Base-by-base conservation (phyloP, 1,140 invertebrate species). In the Akabosia matsudoensis region DNA sequence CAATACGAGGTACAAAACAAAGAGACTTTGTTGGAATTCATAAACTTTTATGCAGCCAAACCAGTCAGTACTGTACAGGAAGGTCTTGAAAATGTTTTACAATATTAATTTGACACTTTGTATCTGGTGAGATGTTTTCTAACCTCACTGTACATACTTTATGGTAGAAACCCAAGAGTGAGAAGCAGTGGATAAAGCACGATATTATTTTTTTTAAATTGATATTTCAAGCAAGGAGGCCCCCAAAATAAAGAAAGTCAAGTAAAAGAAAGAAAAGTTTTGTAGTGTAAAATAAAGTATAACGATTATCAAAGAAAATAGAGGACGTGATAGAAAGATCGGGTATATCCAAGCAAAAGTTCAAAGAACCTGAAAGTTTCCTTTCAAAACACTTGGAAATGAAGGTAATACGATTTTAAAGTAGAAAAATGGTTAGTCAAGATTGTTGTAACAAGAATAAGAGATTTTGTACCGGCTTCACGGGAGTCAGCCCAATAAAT, bases 111-210 rank as follows among this genome's bases (percentile, higher is more conserved):
- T n/a, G n/a, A n/a, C n/a, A 72, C 45, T 71, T 37, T 67, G 51
- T 37, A 73, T n/a, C 33, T 22, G 54, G n/a, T 4, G 7, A 56
- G 54, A n/a, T 56, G 14, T 22, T 7, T 56, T 24, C 24, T 24
- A 7, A 56, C 37, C 7, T n/a, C n/a, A 45, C 37, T 45, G 37
- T n/a, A n/a, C n/a, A n/a, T n/a, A n/a, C n/a, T n/a, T n/a, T 45
- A 45, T 45, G 37, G 10, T 3, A 7, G 24, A 56, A 7, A 7
- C 4, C n/a, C n/a, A 34, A 78, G 54, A 74, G 79, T 77, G 79
- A 76, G 79, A 80, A 80, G 79, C 79, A 80, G 79, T 80, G 79
- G 79, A 80, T 78, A 79, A n/a, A 76, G 76, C 75, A 67, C 22
- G 73, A n/a, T n/a, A n/a, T n/a, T n/a, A n/a, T n/a, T 72, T 31